Base-by-base conservation (phyloP, 2,113 vertebrate species). In the Microcebus ravelobensis region DNA sequence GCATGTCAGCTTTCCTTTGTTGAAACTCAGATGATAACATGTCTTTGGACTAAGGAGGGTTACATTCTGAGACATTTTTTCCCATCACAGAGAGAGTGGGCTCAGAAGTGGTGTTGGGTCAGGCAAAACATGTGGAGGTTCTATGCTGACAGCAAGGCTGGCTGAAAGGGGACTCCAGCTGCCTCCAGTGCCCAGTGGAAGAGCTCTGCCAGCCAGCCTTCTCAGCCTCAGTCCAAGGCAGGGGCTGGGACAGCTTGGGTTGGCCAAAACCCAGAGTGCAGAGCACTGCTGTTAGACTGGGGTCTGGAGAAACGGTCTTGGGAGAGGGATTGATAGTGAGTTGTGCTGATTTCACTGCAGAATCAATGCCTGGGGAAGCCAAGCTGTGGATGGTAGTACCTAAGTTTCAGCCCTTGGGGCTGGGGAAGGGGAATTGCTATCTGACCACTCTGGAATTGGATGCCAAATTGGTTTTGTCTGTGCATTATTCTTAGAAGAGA, bases 251-350 rank as follows among this genome's bases (percentile, higher is more conserved):
- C 34, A 27, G 29, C 80, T 45, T 61, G 18, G 3, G 55, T 23
- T 36, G 45, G 45, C 17, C 27, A 27, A 23, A 86, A 27, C 65
- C 68, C n/a, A 55, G 70, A 29, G 25, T 23, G 23, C 10, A 10
- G 20, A 63, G 17, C 45, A 2, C 21, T 42, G 48, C 48, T 0
- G 0, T 8, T n/a, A 1, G 18, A 34, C 55, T 5, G 14, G 27
- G 48, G 12, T 59, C 92, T 93, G 71, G 25, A 55, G 57, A 52
- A 59, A 45, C 20, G 18, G 3, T 52, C 55, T 45, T 2, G 48
- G 52, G 68, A 83, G 73, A 87, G 42, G 15, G 25, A 31, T 48
- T 8, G 23, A 1, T 8, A 1, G 25, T 48, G 21, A 79, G 39
- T 39, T 9, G 13, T 81, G 57, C 29, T 34, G 50, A 74, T 23